Conservation (phyloP, 1,140 invertebrate genomes). For the Pachyrhynchus sulphureomaculatus region DNA sequence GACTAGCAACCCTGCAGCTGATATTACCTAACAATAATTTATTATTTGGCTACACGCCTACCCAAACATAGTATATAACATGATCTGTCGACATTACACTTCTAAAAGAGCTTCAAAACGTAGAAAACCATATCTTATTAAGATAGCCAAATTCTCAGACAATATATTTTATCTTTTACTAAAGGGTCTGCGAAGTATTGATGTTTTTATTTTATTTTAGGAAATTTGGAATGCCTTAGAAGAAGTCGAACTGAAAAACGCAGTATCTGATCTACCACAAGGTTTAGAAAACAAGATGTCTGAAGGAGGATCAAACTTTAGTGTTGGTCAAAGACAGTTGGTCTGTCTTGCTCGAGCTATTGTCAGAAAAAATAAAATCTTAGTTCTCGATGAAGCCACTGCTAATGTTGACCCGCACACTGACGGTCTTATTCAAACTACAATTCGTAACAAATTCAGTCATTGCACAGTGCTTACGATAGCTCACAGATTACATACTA, state of each 20-base stretch:
- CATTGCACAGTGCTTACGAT: slow-evolving; percentile 69
- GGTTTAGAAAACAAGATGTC: slow-evolving; percentile 57
- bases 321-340: slow-evolving; percentile 59
- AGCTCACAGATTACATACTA: slow-evolving; percentile 71
- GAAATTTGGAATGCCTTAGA: slow-evolving; percentile 80
- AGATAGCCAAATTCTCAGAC: background rate
- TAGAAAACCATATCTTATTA: background rate
- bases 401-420: slow-evolving; percentile 63
- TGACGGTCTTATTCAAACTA: slow-evolving; percentile 61
- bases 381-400: slow-evolving; percentile 71
- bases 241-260: slow-evolving; percentile 69
- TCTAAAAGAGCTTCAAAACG: background rate
- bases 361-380: slow-evolving; percentile 59
- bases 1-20: too few species aligned
- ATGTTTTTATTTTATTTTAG: background rate
- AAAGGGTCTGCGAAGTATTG: background rate
- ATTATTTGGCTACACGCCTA: too few species aligned
- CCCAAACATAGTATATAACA: too few species aligned
- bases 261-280: slow-evolving; percentile 46
- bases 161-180: background rate
- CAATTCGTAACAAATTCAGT: slow-evolving; percentile 60
- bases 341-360: slow-evolving; percentile 63
- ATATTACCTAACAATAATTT: too few species aligned
- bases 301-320: slow-evolving; percentile 61
- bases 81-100: too few species aligned